Base-by-base conservation (phyloP, 1,140 invertebrate genomes). In the Dinoponera quadriceps region DNA sequence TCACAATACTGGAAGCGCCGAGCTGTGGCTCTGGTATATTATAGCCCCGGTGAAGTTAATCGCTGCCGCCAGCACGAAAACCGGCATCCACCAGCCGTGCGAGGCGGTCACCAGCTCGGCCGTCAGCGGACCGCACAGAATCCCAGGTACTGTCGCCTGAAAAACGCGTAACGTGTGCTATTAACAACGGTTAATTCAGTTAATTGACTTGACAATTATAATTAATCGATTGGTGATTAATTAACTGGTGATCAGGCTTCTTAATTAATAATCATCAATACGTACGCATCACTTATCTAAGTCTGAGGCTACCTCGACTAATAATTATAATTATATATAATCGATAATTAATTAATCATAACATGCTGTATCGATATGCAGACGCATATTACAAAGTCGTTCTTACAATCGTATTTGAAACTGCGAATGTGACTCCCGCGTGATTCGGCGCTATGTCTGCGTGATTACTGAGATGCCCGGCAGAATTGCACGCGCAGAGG, bases 381-480 rank as follows among this genome's bases (percentile, higher is more conserved):
- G 9, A 5, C 33, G 1, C n/a, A 22, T 16, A 66, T 33, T 60
- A 3, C 3, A 66, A 54, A 49, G 51, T 18, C 22, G 49, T 74
- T 94, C 95, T 94, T 94, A 96, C 96, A 78, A 97, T 94, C 20
- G 97, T 97, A 91, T 97, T 97, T 38, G 97, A 97, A 85, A 98
- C 96, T 25, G 97, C 97, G 94, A 97, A 98, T 68, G 97, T 97
- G 49, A 97, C 96, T 16, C 97, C 97, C 18, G 97, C 97, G 94
- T 97, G 96, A 94, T 97, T 97, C 2, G 97, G 97, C 4, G 97
- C 97, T 27, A 98, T 95, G 88, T 98, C 97, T 7, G 97, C 96
- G 91, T 98, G 97, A 92, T 97, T 98, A 90, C 96, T 97, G 16
- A 98, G 92, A 93, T 97, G 97, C 25, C 97, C 97, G 18, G 97